Evolutionary conservation across 2,113 vertebrate genomes (phyloP).

Genomic region (Chaetura pelagica): DNA sequence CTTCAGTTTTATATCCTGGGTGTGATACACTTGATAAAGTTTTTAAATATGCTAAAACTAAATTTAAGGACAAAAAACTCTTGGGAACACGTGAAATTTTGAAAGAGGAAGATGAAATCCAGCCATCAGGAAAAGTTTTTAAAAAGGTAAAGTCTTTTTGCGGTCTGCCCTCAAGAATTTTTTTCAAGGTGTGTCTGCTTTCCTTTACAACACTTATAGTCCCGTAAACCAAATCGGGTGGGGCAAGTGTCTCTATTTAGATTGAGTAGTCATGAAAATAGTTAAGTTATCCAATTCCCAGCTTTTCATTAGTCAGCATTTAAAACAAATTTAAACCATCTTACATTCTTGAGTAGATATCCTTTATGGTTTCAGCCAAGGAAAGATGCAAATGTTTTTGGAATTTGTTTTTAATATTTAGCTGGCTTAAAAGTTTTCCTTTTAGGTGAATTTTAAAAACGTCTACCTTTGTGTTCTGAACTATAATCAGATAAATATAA

Average conservation of each 20-base stretch:
- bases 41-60: conserved; percentile 83
- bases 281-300: neutral
- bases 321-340: neutral
- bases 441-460: neutral
- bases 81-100: conserved; percentile 91
- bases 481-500: neutral
- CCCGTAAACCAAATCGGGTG: neutral
- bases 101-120: conserved; percentile 92
- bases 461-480: neutral
- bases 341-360: neutral
- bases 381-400: neutral
- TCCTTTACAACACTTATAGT: neutral
- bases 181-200: neutral
- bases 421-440: neutral
- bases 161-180: neutral
- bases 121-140: conserved; percentile 92
- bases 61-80: conserved; percentile 84
- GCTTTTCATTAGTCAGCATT: neutral
- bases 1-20: conserved; percentile 82
- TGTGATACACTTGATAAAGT: conserved; percentile 90
- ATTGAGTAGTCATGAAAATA: neutral
- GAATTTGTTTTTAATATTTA: neutral
- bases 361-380: neutral
- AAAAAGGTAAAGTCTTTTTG: conserved; percentile 86
- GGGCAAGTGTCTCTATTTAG: neutral